Base-by-base conservation (phyloP, 2,797 vertebrate genomes). In the Diceros bicornis region DNA sequence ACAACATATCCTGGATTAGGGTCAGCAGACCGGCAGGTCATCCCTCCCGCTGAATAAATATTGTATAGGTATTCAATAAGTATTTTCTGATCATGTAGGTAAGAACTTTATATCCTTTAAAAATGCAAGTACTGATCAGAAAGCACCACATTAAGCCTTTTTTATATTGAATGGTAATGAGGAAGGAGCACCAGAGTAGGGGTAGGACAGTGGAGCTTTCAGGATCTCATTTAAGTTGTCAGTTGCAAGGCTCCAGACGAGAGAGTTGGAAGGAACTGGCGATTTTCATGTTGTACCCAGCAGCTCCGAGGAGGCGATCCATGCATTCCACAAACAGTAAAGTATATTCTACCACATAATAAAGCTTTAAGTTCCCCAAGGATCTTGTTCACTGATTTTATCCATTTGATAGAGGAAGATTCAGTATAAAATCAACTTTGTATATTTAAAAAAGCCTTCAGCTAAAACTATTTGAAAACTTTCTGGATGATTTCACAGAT, bases 301-400 rank as follows among this genome's bases (percentile, higher is more conserved):
- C 88, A 29, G 9, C 11, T 93, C 64, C 16, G 55, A 57, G 62
- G 41, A 84, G 50, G 41, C 11, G 57, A 88, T 32, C 23, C 14
- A 10, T 32, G 25, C 29, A 3, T 89, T 84, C 59, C 52, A 64
- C 20, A 6, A 79, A n/a, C 34, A 78, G 47, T 9, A 21, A 79
- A 61, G 20, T 44, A 9, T 72, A 55, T 57, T 64, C 89, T 96
- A 74, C 50, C 59, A 94, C 66, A 55, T 61, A 82, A 68, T 37
- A 59, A 96, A 82, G n/a, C 5, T 57, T 52, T 94, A 77, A 90
- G 79, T 29, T 77, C 27, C 23, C 41, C 37, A 50, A 72, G 44
- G 74, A 94, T 77, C 16, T 37, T 41, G 47, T 61, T 78, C 47
- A 72, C 87, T 91, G 62, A 78, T 68, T 92, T 74, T 89, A 93